Percentiles rank a stretch among this genome's conserved stretches.
Evolutionary conservation across 2,113 vertebrate genomes (phyloP).

Genomic region (Sylvietta virens): DNA sequence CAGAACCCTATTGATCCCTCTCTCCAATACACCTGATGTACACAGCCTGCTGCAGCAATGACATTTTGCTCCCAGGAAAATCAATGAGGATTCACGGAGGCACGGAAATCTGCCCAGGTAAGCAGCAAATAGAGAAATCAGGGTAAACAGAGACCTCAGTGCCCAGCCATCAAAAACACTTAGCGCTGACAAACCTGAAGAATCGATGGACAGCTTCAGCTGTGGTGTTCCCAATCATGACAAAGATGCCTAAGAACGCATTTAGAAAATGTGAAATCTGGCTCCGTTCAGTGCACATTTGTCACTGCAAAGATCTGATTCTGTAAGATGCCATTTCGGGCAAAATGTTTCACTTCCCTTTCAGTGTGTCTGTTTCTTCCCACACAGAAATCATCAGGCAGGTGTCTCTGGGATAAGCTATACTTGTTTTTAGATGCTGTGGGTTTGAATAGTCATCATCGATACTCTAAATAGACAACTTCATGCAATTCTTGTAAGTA

Average conservation of each 20-base stretch:
- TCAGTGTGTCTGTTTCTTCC: constrained; percentile 56
- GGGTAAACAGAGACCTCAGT: neutral
- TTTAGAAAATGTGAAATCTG: constrained; percentile 33
- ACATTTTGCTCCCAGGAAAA: neutral
- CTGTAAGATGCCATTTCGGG: constrained; percentile 10
- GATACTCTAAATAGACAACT: constrained; percentile 30
- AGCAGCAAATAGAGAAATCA: neutral
- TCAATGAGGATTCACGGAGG: neutral
- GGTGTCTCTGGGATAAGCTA: constrained; percentile 40
- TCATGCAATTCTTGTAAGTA: neutral
- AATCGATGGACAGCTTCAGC: neutral
- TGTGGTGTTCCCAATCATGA: neutral
- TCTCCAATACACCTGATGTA: neutral
- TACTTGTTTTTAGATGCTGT: constrained; percentile 51
- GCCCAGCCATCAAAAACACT: neutral
- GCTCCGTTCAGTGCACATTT: neutral
- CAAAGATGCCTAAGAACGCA: neutral
- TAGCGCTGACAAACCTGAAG: neutral
- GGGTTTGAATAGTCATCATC: neutral
- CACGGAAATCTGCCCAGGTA: neutral
- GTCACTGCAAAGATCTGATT: constrained; percentile 25
- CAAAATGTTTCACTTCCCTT: constrained; percentile 7
- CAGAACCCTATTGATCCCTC: neutral
- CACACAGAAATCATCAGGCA: constrained; percentile 29
- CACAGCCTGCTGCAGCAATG: neutral